Evolutionary conservation across 2,113 vertebrate species (phyloP).

Genomic region (Tor tambroides): DNA sequence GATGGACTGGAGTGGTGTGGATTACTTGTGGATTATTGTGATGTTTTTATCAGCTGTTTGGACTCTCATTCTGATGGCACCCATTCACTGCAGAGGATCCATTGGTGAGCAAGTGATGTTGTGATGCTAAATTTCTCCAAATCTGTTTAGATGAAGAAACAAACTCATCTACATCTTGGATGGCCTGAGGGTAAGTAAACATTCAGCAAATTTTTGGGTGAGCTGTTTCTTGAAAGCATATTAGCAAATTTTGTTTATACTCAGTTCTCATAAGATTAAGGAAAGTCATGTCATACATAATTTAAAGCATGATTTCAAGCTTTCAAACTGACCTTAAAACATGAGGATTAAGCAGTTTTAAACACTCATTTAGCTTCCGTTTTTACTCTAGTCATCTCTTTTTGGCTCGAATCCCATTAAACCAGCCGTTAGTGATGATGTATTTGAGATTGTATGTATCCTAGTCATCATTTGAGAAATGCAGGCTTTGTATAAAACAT

Average conservation of each 20-base stretch:
- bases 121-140: neutral
- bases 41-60: neutral
- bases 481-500: neutral
- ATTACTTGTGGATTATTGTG: neutral
- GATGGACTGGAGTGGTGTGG: neutral
- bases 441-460: neutral
- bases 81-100: neutral
- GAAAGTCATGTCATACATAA: neutral
- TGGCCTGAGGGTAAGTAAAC: neutral
- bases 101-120: neutral
- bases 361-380: neutral
- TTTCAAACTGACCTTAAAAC: neutral
- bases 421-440: neutral
- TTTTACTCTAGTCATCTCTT: neutral
- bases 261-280: neutral
- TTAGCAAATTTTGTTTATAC: neutral
- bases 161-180: neutral
- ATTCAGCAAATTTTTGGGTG: neutral
- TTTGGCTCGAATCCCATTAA: neutral
- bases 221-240: neutral
- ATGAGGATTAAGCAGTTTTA: neutral
- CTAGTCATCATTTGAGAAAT: constrained; percentile 9
- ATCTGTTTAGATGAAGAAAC: neutral
- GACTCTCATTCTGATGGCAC: neutral
- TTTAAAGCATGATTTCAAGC: neutral